Percentiles rank a stretch among this genome's conserved stretches.
Evolutionary conservation across 2,113 vertebrate genomes (phyloP).

Genomic region (Pseudorhombus dupliciocellatus): DNA sequence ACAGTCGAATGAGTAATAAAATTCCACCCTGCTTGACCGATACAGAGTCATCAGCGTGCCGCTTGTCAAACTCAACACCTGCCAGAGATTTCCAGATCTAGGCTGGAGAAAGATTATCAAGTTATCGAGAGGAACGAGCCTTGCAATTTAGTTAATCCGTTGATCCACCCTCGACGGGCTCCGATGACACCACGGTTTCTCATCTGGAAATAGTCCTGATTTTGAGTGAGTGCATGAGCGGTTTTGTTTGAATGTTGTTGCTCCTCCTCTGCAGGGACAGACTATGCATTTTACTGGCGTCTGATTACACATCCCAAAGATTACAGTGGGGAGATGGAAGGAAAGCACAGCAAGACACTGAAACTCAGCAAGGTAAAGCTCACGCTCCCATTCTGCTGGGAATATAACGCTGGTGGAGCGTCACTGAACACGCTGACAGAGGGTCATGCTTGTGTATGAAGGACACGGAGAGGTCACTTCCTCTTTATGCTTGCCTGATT

Average conservation of each 20-base stretch:
- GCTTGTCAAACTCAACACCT: background rate
- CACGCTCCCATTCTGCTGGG: background rate
- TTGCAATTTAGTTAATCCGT: constrained; percentile 16
- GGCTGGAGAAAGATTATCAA: constrained; percentile 19
- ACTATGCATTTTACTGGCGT: constrained; percentile 91
- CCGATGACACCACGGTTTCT: background rate
- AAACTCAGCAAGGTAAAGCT: constrained; percentile 91
- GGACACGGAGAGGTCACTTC: constrained; percentile 6
- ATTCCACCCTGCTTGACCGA: background rate
- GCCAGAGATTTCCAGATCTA: constrained; percentile 15
- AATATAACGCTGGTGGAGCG: constrained; percentile 10
- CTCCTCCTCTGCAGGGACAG: constrained; percentile 78
- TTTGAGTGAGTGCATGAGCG: background rate
- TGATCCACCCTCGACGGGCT: constrained; percentile 19
- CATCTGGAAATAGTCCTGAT: constrained; percentile 10
- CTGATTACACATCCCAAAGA: constrained; percentile 93
- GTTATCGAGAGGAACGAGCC: background rate
- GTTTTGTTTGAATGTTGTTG: constrained; percentile 6
- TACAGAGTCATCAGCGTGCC: background rate
- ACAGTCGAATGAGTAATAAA: background rate
- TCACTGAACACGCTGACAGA: background rate
- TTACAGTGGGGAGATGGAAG: constrained; percentile 95
- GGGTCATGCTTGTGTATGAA: background rate
- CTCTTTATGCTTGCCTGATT: constrained; percentile 9
- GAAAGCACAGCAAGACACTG: constrained; percentile 85